Evolutionary conservation across 2,888 invertebrate genomes (phyloP).

Genomic region (Metalampra italica): DNA sequence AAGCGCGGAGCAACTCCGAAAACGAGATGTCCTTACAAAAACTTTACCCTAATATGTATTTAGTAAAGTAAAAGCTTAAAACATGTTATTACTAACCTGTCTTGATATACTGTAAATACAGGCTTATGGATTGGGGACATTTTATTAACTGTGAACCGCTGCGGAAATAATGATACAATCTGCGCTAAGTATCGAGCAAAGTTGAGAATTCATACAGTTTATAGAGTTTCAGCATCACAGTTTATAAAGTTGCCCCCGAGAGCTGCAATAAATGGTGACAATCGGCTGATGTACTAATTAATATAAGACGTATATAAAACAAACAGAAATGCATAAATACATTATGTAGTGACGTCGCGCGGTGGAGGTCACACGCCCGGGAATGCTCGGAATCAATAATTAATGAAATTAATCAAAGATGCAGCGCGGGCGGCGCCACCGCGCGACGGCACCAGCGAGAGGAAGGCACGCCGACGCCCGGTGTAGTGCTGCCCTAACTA

Average conservation of each 20-base stretch:
- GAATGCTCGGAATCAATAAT: neutral
- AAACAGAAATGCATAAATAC: conserved; percentile 59
- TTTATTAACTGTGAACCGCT: neutral
- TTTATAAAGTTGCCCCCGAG: neutral
- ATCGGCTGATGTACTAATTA: conserved; percentile 28
- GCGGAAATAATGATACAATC: too few relatives aligned
- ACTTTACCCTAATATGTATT: conserved; percentile 14
- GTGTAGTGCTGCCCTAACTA: conserved; percentile 49
- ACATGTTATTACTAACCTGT: conserved; percentile 18
- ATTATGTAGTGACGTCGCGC: conserved; percentile 9
- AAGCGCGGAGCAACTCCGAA: conserved; percentile 10
- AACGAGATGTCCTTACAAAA: conserved; percentile 12
- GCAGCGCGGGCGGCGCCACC: too few relatives aligned
- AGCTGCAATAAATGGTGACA: neutral
- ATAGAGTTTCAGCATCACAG: neutral
- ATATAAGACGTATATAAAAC: conserved; percentile 28
- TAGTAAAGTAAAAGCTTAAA: conserved; percentile 20
- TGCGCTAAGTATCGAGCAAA: too few relatives aligned
- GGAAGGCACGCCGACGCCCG: conserved; percentile 61
- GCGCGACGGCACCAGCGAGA: conserved; percentile 15
- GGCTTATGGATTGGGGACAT: neutral
- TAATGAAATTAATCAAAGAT: too few relatives aligned
- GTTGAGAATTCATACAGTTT: neutral
- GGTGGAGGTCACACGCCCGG: conserved; percentile 3
- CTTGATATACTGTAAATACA: conserved; percentile 17